These are phyloP conservation scores for Trissolcus brochymenae DNA, from an alignment of 2,888 invertebrate genomes.

Conservation along the genomic window DNA sequence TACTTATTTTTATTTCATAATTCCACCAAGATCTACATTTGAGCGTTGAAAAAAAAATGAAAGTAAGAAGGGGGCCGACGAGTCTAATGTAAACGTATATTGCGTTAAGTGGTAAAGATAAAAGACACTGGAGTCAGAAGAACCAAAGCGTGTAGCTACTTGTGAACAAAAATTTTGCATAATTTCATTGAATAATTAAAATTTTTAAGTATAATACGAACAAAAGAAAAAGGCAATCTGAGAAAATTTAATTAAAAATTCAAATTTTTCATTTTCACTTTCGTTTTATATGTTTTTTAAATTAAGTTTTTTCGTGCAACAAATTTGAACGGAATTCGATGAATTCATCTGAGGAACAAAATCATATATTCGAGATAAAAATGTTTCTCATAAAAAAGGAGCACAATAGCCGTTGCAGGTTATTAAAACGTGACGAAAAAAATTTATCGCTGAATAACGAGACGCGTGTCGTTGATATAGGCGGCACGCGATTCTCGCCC, in stretches of 20 bases:
- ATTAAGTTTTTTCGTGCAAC: too few relatives aligned
- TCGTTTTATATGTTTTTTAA: too few relatives aligned
- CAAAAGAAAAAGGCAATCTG: too few relatives aligned
- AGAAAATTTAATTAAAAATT: too few relatives aligned
- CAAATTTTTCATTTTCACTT: too few relatives aligned
- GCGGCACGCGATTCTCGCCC: slow-evolving; percentile 70
- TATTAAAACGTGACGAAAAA: slow-evolving; percentile 70
- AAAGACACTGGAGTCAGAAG: slow-evolving; percentile 27
- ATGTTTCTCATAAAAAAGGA: background rate
- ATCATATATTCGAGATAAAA: slow-evolving; percentile 21
- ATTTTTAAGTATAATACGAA: too few relatives aligned
- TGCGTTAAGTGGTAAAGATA: slow-evolving; percentile 43
- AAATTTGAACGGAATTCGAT: too few relatives aligned
- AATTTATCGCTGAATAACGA: slow-evolving; percentile 71
- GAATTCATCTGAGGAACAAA: background rate
- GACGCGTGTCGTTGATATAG: slow-evolving; percentile 70
- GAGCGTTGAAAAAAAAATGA: slow-evolving; percentile 14
- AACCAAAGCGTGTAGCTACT: background rate
- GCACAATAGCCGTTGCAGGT: slow-evolving; percentile 53
- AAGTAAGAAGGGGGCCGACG: slow-evolving; percentile 21
- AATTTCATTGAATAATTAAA: too few relatives aligned
- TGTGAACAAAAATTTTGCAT: too few relatives aligned
- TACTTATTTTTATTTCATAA: background rate
- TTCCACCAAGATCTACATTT: slow-evolving; percentile 7
- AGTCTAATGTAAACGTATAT: slow-evolving; percentile 38